A percentile compares a stretch with the other conserved stretches of the same genome.
phyloP scores from a whole-genome alignment of 2,888 invertebrate species.

The Liopterus haemorrhoidalis region DNA sequence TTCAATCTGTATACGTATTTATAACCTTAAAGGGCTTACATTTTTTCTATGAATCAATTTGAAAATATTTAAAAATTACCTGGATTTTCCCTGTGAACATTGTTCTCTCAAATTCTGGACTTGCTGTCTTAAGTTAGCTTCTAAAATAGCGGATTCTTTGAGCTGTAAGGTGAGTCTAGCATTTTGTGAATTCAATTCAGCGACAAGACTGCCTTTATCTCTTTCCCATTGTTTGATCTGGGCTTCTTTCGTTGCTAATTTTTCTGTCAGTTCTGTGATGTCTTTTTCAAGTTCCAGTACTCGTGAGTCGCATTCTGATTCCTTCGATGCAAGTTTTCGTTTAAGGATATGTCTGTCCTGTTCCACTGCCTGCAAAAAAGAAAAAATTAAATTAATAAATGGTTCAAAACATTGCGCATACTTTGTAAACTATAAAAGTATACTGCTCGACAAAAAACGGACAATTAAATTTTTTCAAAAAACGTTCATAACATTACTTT shows the following conservation, averaged over 20 bases:
- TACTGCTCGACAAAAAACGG: too few species aligned
- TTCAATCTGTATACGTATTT: too few species aligned
- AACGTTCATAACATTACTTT: too few species aligned
- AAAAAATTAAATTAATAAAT: too few species aligned
- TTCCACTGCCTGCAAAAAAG: conserved; percentile 70
- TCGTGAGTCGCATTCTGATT: conserved; percentile 83
- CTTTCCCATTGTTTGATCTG: conserved; percentile 63
- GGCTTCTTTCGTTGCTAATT: conserved; percentile 61
- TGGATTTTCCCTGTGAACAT: conserved; percentile 71
- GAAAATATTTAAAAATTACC: conserved; percentile 44
- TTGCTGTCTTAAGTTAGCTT: conserved; percentile 73
- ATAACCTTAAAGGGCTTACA: not conserved
- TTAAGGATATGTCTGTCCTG: conserved; percentile 87
- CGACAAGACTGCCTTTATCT: conserved; percentile 74
- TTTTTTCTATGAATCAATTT: conserved; percentile 30
- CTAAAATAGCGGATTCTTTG: conserved; percentile 73
- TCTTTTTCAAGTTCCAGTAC: conserved; percentile 85
- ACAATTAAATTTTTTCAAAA: too few species aligned
- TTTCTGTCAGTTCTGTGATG: conserved; percentile 70
- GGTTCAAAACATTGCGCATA: too few species aligned
- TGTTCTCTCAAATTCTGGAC: conserved; percentile 78
- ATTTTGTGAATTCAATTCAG: conserved; percentile 81
- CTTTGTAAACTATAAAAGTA: too few species aligned
- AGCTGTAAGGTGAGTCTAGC: conserved; percentile 78
- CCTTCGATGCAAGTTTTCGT: conserved; percentile 75